phyloP scores from a whole-genome alignment of 92 coral and sea anemone species.

The Phenganax subtilis region DNA sequence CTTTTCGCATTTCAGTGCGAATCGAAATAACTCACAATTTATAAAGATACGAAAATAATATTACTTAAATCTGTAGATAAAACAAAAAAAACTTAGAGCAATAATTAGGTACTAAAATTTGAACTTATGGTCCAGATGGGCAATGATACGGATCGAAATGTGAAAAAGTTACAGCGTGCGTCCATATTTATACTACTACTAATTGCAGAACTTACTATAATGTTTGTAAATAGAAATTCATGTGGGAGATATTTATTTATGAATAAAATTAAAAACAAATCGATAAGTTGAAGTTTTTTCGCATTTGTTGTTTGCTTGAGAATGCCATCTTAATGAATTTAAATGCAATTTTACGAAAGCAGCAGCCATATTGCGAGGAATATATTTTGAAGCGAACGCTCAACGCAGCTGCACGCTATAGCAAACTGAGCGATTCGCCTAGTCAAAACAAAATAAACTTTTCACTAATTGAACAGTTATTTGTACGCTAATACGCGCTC shows the following conservation, averaged over 20 bases:
- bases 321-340: neutral
- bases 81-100: neutral
- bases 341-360: conserved; percentile 4
- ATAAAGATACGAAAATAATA: too few relatives aligned
- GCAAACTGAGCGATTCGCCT: conserved; percentile 16
- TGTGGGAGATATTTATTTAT: neutral
- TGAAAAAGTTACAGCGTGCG: neutral
- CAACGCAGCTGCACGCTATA: neutral
- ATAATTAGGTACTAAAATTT: conserved; percentile 3
- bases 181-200: neutral
- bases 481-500: neutral
- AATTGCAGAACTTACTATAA: neutral
- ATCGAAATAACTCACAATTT: too few relatives aligned
- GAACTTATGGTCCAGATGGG: neutral
- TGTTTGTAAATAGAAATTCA: conserved; percentile 20
- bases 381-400: neutral
- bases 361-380: neutral
- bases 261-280: neutral
- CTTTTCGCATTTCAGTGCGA: too few relatives aligned
- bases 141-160: too few relatives aligned
- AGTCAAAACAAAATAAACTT: conserved; percentile 8
- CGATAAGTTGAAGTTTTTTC: neutral
- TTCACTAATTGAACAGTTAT: conserved; percentile 16
- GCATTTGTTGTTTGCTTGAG: neutral
- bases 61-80: too few relatives aligned